These are phyloP conservation scores for Takifugu bimaculatus DNA, from an alignment of 2,113 vertebrate species.

Conservation along the genomic window DNA sequence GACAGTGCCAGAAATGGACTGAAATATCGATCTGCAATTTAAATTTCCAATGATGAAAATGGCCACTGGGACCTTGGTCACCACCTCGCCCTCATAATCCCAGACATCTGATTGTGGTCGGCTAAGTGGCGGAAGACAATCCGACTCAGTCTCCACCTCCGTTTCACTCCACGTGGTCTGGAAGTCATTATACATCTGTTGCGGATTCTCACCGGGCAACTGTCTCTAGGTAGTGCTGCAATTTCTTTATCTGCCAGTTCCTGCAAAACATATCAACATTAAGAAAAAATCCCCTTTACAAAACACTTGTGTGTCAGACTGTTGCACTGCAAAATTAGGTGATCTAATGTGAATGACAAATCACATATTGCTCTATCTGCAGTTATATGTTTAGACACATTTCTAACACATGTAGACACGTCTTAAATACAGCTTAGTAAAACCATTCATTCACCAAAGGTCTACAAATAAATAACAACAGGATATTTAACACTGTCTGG, in stretches of 20 bases:
- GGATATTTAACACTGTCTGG: too few species aligned
- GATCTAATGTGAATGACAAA: too few species aligned
- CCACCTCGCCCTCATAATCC: slow-evolving; percentile 91
- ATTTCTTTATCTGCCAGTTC: slow-evolving; percentile 90
- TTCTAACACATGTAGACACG: too few species aligned
- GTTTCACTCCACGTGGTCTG: slow-evolving; percentile 85
- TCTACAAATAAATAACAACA: too few species aligned
- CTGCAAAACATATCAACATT: slow-evolving; percentile 59
- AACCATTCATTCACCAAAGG: too few species aligned
- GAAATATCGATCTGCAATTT: not conserved
- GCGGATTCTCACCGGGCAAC: slow-evolving; percentile 88
- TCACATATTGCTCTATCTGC: too few species aligned
- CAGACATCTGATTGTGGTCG: slow-evolving; percentile 89
- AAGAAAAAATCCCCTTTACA: too few species aligned
- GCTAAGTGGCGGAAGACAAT: slow-evolving; percentile 92
- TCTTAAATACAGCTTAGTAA: too few species aligned
- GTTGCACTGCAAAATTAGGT: too few species aligned
- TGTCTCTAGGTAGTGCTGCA: slow-evolving; percentile 84
- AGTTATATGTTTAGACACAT: too few species aligned
- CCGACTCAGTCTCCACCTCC: slow-evolving; percentile 88
- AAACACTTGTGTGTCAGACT: too few species aligned
- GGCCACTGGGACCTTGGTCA: slow-evolving; percentile 50
- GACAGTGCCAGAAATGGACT: too few species aligned
- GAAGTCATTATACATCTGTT: slow-evolving; percentile 93
- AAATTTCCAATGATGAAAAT: not conserved